Evolutionary conservation across 2,797 vertebrate species (phyloP).

Genomic region (Platalea minor): DNA sequence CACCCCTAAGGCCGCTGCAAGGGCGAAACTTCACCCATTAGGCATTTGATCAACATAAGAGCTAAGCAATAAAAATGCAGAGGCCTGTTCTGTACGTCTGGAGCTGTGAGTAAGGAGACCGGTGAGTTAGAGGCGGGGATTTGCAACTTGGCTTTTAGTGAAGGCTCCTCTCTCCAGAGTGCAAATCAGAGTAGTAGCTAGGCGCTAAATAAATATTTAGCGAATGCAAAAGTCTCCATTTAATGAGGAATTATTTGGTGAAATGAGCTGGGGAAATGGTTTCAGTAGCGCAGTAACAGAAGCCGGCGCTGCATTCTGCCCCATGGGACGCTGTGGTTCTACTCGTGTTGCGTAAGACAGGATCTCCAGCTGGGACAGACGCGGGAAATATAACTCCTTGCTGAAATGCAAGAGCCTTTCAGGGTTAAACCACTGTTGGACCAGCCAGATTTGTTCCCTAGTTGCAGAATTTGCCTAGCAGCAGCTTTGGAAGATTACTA

Average conservation of each 20-base stretch:
- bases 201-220: constrained; percentile 32
- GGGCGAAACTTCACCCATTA: not conserved
- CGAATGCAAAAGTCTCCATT: not conserved
- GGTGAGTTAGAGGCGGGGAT: not conserved
- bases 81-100: not conserved
- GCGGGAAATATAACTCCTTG: constrained; percentile 14
- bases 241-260: constrained; percentile 3
- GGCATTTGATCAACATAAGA: not conserved
- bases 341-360: not conserved
- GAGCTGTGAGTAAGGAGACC: not conserved
- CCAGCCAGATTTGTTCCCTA: not conserved
- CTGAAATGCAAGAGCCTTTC: constrained; percentile 8
- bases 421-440: not conserved
- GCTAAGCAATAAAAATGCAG: not conserved
- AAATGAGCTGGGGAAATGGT: not conserved
- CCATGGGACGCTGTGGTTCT: not conserved
- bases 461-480: constrained; percentile 25
- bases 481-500: not conserved
- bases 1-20: not conserved
- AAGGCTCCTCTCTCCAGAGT: not conserved
- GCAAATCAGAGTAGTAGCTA: not conserved
- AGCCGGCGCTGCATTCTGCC: not conserved
- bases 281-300: not conserved
- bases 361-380: constrained; percentile 23
- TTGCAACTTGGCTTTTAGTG: not conserved